These are phyloP conservation scores for Sinhomidia bicolor DNA, from an alignment of 2,888 invertebrate species.

Conservation along the genomic window DNA sequence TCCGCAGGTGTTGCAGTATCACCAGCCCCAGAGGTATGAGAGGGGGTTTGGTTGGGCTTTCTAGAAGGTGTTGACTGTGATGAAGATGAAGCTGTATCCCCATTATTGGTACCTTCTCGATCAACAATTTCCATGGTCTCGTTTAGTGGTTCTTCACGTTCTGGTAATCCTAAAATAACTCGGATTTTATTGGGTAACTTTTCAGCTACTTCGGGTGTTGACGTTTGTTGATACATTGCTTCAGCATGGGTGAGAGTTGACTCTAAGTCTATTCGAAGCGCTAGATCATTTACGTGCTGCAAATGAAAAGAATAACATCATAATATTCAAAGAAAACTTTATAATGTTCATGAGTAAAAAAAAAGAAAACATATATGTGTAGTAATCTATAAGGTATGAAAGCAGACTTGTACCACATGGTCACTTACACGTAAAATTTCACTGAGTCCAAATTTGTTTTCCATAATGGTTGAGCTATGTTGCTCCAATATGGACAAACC, in stretches of 20 bases:
- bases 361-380: background rate
- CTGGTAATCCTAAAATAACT: slow-evolving; percentile 86
- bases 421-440: slow-evolving; percentile 95
- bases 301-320: slow-evolving; percentile 27
- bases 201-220: slow-evolving; percentile 84
- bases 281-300: slow-evolving; percentile 97
- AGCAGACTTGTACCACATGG: too few species aligned
- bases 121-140: slow-evolving; percentile 69
- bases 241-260: slow-evolving; percentile 93
- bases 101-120: slow-evolving; percentile 31
- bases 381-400: too few species aligned
- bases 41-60: background rate
- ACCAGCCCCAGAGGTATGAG: slow-evolving; percentile 12
- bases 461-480: slow-evolving; percentile 93
- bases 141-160: slow-evolving; percentile 69
- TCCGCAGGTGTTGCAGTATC: background rate
- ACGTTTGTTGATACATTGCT: slow-evolving; percentile 94
- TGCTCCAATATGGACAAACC: slow-evolving; percentile 96
- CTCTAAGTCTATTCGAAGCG: slow-evolving; percentile 92
- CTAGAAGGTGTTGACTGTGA: slow-evolving; percentile 33
- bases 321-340: too few species aligned
- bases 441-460: slow-evolving; percentile 95
- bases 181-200: slow-evolving; percentile 88
- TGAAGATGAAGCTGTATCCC: background rate
- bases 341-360: background rate